Base-by-base conservation (phyloP, 2,113 vertebrate genomes). In the Gyps fulvus region DNA sequence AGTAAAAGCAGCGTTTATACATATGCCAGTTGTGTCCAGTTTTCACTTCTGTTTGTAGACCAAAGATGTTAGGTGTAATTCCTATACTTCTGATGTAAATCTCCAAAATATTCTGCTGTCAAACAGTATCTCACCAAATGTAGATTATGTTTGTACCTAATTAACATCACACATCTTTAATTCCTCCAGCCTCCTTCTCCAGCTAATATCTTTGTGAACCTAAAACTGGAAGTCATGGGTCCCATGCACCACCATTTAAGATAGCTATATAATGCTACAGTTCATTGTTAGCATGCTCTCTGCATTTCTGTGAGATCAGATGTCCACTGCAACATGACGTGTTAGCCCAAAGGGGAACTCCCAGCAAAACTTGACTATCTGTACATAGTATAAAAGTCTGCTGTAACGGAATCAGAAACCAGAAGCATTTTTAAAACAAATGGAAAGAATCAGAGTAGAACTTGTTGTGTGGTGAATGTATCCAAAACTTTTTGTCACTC, bases 211-310 rank as follows among this genome's bases (percentile, higher is more conserved):
- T 90, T 63, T 70, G 45, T 58, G 27, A 62, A 73, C 5, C 8
- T 58, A 49, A 70, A 91, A 54, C 14, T 21, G 6, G 10, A 38
- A 66, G 47, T 38, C 5, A 10, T 40, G 7, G 2, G 9, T 83
- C 11, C 25, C 11, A 2, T 49, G 11, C 32, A 7, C 16, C 11
- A 43, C 10, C 9, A 49, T 29, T 80, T 87, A 55, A 77, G 20
- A 22, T 2, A 50, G 6, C 7, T 43, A 11, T 13, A 25, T n/a
- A 61, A 55, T 15, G 12, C 7, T 27, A 88, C 43, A 18, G 15
- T 31, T 85, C 32, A 65, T n/a, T 0, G 0, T 31, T 54, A 63
- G 4, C 3, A 31, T 7, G 31, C 4, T 65, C 26, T 83, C 21
- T 47, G 42, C 9, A 50, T 70, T 77, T 83, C 38, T 42, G 2